Percentiles rank a stretch among this genome's conserved stretches.
These are phyloP conservation scores for Planiliza haematocheilus DNA, from an alignment of 2,113 vertebrate genomes.

Conservation along the genomic window DNA sequence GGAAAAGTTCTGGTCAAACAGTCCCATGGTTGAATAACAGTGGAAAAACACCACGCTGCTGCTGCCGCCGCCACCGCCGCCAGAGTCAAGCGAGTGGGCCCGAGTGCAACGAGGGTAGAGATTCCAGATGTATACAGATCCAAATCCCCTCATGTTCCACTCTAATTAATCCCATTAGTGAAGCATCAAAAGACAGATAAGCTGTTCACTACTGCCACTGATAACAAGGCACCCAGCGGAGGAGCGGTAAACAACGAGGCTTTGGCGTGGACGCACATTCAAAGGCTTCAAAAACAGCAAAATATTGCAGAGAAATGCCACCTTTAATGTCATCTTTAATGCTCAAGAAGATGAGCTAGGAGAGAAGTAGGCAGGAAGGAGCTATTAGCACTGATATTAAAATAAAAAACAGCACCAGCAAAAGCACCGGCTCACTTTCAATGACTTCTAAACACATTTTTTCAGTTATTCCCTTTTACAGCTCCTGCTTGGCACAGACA, in stretches of 20 bases:
- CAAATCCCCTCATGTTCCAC: slow-evolving; percentile 52
- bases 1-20: slow-evolving; percentile 11
- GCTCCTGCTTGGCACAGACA: not conserved
- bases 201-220: slow-evolving; percentile 55
- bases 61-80: too few relatives aligned
- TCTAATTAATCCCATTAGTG: slow-evolving; percentile 72
- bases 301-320: slow-evolving; percentile 6
- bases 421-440: not conserved
- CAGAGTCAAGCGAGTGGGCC: slow-evolving; percentile 6
- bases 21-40: slow-evolving; percentile 25
- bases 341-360: too few relatives aligned
- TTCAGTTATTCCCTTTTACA: not conserved
- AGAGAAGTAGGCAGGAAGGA: too few relatives aligned
- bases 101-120: not conserved
- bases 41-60: not conserved
- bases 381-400: slow-evolving; percentile 5
- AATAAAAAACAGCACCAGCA: not conserved
- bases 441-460: not conserved
- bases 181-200: slow-evolving; percentile 64
- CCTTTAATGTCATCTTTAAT: not conserved
- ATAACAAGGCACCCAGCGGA: slow-evolving; percentile 61
- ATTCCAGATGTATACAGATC: slow-evolving; percentile 28
- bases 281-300: not conserved
- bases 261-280: slow-evolving; percentile 3
- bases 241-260: slow-evolving; percentile 30